Evolutionary conservation across 2,888 invertebrate species (phyloP), one percentile per base, ranked within the genome.

Genomic region (Caenorhabditis angaria): DNA sequence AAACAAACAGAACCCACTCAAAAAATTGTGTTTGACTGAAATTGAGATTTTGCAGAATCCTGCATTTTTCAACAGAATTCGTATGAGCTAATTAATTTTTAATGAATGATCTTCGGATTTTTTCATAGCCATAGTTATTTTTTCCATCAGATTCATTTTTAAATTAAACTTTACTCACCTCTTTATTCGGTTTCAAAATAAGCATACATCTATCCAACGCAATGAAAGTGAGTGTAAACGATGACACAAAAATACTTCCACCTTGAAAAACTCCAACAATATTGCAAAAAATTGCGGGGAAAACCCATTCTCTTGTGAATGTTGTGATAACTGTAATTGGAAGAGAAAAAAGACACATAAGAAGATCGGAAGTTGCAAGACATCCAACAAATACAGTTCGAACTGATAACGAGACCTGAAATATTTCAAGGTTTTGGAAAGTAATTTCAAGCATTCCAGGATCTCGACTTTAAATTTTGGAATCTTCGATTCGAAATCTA

Each of bases 191-290:
- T 41, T 81, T 68, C 24, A 78, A 60, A 41, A 87, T 82, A 1
- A 87, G 70, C 29, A 85, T 60, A 65, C 82, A 87, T 35, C 87
- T 79, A 61, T 87, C 87, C 18, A 87, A 74, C 35, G 87, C 87
- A 51, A 87, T 87, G 20, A 84, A 82, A 8, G 85, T 83, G 2
- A 87, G 70, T 8, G 86, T 86, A 74, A 87, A 87, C 57, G 83
- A 83, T 24, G 85, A 85, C 22, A 87, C 84, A 61, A 87, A 87
- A 24, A 87, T 81, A 41, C 82, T 82, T 18, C 84, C 84, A 56
- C 85, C 87, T 83, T 87, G 85, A 56, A 87, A 83, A 20, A 87
- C 81, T 18, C 84, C 85, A 50, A 83, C 83, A 27, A 85, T 58
- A 32, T 84, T 83, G 68, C 87, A 87, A 54, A 84, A 80, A 25